Base-by-base conservation (phyloP, 2,797 vertebrate genomes). In the Choloepus didactylus region DNA sequence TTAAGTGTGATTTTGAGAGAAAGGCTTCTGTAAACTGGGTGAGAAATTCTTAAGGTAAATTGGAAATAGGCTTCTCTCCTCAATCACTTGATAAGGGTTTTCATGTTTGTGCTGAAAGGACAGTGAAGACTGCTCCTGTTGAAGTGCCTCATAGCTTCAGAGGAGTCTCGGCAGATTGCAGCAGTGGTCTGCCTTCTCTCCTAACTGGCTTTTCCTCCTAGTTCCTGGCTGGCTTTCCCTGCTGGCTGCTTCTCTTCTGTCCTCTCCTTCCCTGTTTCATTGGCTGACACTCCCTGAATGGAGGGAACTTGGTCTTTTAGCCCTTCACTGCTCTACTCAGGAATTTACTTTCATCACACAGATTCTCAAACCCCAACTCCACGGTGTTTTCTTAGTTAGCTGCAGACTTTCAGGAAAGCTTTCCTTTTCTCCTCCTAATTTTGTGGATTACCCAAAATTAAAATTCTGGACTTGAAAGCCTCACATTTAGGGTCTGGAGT, bases 1-100 rank as follows among this genome's bases (percentile, higher is more conserved):
- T 93, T 77, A 93, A 96, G 66, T 89, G 73, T 91, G 82, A 91
- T 95, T 94, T 95, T 96, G 91, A 88, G 25, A 96, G 73, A 27
- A 67, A 79, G 10, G 18, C 23, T 83, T 89, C 49, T 80, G 27
- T 46, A 79, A 90, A 69, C 75, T 66, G 62, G 38, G 31, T 67
- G 38, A 92, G 85, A 77, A 91, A 35, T 85, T 96, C 91, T 75
- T 96, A 66, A 86, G 4, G 6, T 95, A 64, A 90, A 75, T 83
- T 93, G 59, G 89, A 95, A 95, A 62, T 54, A 77, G 41, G 12
- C 49, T 79, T 79, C 29, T 91, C 14, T 62, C 31, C 54, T 49
- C 49, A 9, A 29, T 87, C 29, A 14, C 64, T 41, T 59, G 82
- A 3, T 76, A 31, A 81, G 72, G 31, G 19, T 85, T 87, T 87